Percentiles rank a stretch among this genome's conserved stretches.
Evolutionary conservation across 1,140 invertebrate genomes (phyloP).

Genomic region (Pteromalus puparum): DNA sequence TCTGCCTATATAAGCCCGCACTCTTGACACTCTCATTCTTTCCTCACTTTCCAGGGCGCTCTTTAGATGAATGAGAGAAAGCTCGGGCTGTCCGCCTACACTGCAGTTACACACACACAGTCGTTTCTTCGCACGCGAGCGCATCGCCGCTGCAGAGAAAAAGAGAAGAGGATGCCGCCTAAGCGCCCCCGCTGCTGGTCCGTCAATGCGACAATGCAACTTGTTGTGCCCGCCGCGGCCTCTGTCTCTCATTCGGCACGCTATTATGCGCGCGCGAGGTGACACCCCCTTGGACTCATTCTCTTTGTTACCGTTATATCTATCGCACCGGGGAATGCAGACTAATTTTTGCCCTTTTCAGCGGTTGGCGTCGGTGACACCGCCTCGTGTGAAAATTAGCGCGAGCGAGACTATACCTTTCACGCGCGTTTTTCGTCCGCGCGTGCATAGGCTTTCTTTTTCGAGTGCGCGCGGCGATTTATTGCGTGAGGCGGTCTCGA

Average conservation of each 20-base stretch:
- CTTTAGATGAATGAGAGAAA: slow-evolving; percentile 40
- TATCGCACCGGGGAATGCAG: neutral
- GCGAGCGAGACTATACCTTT: neutral
- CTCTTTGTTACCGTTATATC: neutral
- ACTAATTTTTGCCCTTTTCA: slow-evolving; percentile 39
- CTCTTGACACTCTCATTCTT: neutral
- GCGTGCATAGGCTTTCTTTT: neutral
- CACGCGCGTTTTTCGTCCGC: neutral
- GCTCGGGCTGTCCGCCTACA: neutral
- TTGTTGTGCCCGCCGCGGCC: neutral
- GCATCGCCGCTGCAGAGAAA: neutral
- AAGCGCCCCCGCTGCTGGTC: slow-evolving; percentile 42
- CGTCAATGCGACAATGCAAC: slow-evolving; percentile 37
- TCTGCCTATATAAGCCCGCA: neutral
- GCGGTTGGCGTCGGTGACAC: neutral
- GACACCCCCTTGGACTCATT: neutral
- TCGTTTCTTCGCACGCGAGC: neutral
- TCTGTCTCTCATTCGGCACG: neutral
- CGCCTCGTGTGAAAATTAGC: slow-evolving; percentile 42
- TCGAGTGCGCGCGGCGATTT: slow-evolving; percentile 14
- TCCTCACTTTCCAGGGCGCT: neutral
- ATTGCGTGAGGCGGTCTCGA: neutral
- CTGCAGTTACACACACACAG: no score
- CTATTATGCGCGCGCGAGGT: neutral
- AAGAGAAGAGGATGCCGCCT: neutral